A percentile compares a stretch with the other conserved stretches of the same genome.
phyloP scores from a whole-genome alignment of 2,113 vertebrate species.

The Cynocephalus volans region DNA sequence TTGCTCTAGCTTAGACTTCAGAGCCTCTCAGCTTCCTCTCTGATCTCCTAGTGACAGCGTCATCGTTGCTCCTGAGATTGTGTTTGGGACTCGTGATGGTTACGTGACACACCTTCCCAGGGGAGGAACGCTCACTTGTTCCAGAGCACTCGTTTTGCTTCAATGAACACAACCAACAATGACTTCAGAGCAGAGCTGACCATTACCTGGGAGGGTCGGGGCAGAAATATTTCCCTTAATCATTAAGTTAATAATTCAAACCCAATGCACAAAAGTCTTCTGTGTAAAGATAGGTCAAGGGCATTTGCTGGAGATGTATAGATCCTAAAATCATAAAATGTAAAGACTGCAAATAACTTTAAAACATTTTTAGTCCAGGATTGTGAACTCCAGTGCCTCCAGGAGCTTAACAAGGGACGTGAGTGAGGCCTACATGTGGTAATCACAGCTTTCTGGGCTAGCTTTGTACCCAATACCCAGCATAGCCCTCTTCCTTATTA shows the following conservation, averaged over 20 bases:
- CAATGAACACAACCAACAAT: constrained; percentile 12
- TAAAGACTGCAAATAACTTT: neutral
- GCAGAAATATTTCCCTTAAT: neutral
- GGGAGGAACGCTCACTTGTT: neutral
- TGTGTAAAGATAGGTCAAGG: neutral
- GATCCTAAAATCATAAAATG: neutral
- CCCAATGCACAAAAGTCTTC: neutral
- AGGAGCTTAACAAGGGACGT: neutral
- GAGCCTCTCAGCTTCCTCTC: neutral
- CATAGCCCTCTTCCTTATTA: neutral
- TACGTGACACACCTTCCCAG: constrained; percentile 55
- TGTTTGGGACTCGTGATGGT: constrained; percentile 28
- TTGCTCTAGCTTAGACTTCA: neutral
- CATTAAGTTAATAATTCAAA: constrained; percentile 21
- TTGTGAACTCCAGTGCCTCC: neutral
- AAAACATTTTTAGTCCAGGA: neutral
- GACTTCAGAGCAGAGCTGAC: constrained; percentile 21
- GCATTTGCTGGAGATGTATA: neutral
- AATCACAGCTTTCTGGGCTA: neutral
- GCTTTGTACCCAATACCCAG: fast-evolving
- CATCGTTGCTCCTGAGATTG: constrained; percentile 55
- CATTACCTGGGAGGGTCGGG: neutral
- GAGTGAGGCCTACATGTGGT: neutral
- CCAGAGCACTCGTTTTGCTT: constrained; percentile 58
- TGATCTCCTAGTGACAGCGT: constrained; percentile 48